Base-by-base conservation (phyloP, 2,888 invertebrate species). In the Venustoraphidia nigricollis region DNA sequence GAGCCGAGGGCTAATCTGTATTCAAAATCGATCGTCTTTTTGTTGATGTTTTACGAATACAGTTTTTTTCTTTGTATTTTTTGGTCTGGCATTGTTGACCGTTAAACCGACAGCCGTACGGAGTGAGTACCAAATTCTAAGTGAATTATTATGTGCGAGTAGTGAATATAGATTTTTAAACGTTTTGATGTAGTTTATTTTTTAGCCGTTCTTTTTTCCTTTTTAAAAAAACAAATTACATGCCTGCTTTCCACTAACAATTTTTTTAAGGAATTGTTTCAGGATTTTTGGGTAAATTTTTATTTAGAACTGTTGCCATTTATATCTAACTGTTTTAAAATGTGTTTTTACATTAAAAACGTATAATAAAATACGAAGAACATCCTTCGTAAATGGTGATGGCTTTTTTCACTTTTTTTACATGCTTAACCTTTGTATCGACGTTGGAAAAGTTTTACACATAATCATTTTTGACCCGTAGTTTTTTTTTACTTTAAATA, bases 71-170 rank as follows among this genome's bases (percentile, higher is more conserved):
- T 75, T 73, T 75, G 74, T 76, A 75, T 77, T 77, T 78, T 74
- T 72, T 77, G 77, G 77, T 75, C 75, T 74, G 70, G 75, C 77
- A 73, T 75, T 69, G 77, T 76, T 72, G 49, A 69, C 71, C 70
- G 69, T 41, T 13, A 27, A 43, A 36, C 37, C 47, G 70, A 73
- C 78, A 78, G 78, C 73, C 64, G 67, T 73, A 66, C 76, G 75
- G 76, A 77, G 79, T 79, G 77, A 79, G 79, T 79, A 70, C 66
- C 67, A 69, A 72, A 73, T 71, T 71, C 27, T 27, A 27, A 27
- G 27, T 27, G 27, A 27, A 27, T 66, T 75, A 73, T 74, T 75
- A 64, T 67, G 66, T 67, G 67, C 63, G 41, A 57, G 59, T 61
- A 63, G 62, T 49, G 49, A 27, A 1, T 27, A 27, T 27, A 27